Conservation (phyloP, 2,113 vertebrate genomes). For the Hassar affinis region DNA sequence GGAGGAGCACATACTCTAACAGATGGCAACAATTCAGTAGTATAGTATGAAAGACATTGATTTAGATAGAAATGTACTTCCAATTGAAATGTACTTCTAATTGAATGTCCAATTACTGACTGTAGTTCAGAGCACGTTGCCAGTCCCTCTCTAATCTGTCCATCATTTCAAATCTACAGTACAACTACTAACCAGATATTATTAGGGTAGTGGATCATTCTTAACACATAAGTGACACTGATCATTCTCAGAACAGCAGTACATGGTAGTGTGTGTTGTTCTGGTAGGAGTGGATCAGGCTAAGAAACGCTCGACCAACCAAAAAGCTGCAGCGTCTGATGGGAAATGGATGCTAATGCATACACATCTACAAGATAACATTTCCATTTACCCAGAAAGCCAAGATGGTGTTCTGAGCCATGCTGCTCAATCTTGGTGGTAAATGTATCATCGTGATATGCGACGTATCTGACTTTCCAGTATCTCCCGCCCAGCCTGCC, state of each 20-base stretch:
- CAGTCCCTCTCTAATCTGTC: no score
- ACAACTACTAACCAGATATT: neutral
- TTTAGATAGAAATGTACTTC: neutral
- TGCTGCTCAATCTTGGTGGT: constrained; percentile 59
- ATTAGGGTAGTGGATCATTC: neutral
- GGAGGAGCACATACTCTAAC: neutral
- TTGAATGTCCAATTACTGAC: neutral
- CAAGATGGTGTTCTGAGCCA: constrained; percentile 74
- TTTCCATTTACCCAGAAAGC: constrained; percentile 81
- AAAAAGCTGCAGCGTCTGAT: neutral
- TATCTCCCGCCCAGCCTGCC: constrained; percentile 85
- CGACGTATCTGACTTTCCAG: constrained; percentile 79
- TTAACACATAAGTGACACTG: neutral
- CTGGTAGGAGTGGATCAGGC: neutral
- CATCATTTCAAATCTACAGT: no score
- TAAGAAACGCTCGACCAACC: neutral
- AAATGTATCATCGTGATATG: constrained; percentile 83
- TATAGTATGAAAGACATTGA: neutral
- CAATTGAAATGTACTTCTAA: no score
- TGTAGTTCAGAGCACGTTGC: no score
- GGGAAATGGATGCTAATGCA: neutral
- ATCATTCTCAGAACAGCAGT: neutral
- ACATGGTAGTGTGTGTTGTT: neutral
- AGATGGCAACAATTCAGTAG: neutral
- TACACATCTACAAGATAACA: neutral